Base-by-base conservation (phyloP, 2,797 vertebrate genomes). In the Odontamblyopus lacepedii region DNA sequence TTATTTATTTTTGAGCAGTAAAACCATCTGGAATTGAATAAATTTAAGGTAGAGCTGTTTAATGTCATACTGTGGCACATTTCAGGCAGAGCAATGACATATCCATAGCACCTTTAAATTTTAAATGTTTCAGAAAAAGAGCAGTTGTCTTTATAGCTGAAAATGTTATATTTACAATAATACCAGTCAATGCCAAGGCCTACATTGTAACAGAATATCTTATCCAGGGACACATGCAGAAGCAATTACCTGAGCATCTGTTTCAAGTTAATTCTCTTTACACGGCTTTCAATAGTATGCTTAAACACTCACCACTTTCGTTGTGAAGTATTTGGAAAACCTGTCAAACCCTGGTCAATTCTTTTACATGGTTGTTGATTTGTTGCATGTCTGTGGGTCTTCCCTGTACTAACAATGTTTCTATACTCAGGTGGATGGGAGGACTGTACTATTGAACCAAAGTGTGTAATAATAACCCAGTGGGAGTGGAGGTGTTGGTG, bases 331-430 rank as follows among this genome's bases (percentile, higher is more conserved):
- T 83, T 87, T 86, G 80, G 73, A 81, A 75, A 79, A 78, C 70
- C 12, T 48, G 50, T 70, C 64, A 50, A 69, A 26, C 29, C 48
- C 38, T 12, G 18, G 48, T 82, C 59, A 44, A 63, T n/a, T 23
- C 35, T 41, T 41, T 23, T 11, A 44, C 27, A 27, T 50, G 23
- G 6, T 66, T 7, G 44, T 67, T 67, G 67, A 74, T 77, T 80
- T 18, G 70, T 82, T 68, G 90, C 91, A 91, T 91, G 91, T 62
- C 63, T 7, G 57, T 76, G 78, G 77, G 72, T 86, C 64, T 72
- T 77, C 65, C 82, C 74, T 79, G 65, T 80, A 91, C 88, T 91
- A 91, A 91, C 86, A 79, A 75, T 88, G 74, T 79, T 86, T 78
- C 76, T 70, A 16, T 74, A 72, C 80, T 78, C 77, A 77, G 85